A percentile compares a stretch with the other conserved stretches of the same genome.
Evolutionary conservation across 2,888 invertebrate species (phyloP).

Genomic region (Xanthia icteritia): DNA sequence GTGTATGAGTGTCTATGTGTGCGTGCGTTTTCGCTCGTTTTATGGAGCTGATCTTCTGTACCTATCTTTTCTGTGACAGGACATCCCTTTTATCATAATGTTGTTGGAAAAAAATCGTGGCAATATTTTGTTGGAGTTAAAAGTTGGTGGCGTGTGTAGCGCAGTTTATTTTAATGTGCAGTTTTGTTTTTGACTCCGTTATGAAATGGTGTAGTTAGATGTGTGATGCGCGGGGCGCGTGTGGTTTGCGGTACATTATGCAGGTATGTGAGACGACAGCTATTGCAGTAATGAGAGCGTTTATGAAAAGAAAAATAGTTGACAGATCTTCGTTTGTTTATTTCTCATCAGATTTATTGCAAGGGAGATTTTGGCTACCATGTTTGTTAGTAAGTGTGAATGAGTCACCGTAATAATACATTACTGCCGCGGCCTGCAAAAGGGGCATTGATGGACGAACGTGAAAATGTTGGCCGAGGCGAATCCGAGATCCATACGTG

Average conservation of each 20-base stretch:
- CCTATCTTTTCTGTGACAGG: constrained; percentile 12
- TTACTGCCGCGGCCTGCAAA: too few species aligned
- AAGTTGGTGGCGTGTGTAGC: constrained; percentile 58
- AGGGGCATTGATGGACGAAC: too few species aligned
- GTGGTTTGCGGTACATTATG: constrained; percentile 22
- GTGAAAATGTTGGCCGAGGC: too few species aligned
- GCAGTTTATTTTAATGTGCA: constrained; percentile 60
- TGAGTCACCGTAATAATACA: too few species aligned
- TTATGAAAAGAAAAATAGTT: constrained; percentile 1
- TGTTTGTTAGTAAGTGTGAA: background rate
- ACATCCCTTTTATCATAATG: constrained; percentile 65
- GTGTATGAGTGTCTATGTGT: too few species aligned
- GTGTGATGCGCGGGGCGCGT: constrained; percentile 20
- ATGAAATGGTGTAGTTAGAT: constrained; percentile 52
- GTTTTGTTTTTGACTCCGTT: constrained; percentile 64
- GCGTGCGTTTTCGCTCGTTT: background rate
- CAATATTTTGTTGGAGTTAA: constrained; percentile 63
- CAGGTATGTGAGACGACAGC: background rate
- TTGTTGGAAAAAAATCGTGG: constrained; percentile 57
- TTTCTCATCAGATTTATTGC: background rate
- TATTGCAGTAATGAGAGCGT: background rate
- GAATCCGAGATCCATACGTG: too few species aligned
- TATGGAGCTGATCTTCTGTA: constrained; percentile 12
- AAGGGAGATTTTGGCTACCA: background rate
- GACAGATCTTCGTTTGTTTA: background rate